Evolutionary conservation across 2,113 vertebrate species (phyloP).

Genomic region (Microcebus tavaratra): DNA sequence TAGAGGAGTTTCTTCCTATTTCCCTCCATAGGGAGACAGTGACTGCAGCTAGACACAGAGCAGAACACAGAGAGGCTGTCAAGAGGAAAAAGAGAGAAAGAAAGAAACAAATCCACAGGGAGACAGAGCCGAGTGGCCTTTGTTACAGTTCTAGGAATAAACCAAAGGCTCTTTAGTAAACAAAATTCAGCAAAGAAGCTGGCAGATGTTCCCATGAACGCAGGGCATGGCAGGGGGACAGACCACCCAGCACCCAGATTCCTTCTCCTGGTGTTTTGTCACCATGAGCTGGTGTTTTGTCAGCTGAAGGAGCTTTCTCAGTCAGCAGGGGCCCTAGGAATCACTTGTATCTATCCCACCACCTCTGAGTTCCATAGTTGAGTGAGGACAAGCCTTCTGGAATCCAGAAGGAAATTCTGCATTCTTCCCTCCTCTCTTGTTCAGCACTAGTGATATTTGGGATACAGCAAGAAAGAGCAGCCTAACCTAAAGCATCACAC

Average conservation of each 20-base stretch:
- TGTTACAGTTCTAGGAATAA: background rate
- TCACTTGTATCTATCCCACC: background rate
- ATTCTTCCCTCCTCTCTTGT: rapidly evolving
- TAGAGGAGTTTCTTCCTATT: background rate
- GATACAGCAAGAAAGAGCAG: background rate
- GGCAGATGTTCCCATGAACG: background rate
- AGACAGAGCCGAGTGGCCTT: background rate
- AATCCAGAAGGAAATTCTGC: background rate
- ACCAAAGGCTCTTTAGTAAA: background rate
- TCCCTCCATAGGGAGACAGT: background rate
- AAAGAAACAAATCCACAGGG: background rate
- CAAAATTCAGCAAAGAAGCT: background rate
- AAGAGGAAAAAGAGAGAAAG: background rate
- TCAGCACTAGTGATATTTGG: background rate
- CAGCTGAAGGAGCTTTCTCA: background rate
- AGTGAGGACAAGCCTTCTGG: background rate
- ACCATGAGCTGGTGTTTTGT: background rate
- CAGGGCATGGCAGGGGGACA: background rate
- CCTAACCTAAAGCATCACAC: background rate
- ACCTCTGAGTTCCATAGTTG: background rate
- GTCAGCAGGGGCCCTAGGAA: background rate
- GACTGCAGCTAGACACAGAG: background rate
- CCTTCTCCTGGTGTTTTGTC: background rate
- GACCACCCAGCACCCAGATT: background rate
- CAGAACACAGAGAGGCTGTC: background rate